These are phyloP conservation scores for Volucella bombylans DNA, from an alignment of 2,888 invertebrate genomes.

Conservation along the genomic window DNA sequence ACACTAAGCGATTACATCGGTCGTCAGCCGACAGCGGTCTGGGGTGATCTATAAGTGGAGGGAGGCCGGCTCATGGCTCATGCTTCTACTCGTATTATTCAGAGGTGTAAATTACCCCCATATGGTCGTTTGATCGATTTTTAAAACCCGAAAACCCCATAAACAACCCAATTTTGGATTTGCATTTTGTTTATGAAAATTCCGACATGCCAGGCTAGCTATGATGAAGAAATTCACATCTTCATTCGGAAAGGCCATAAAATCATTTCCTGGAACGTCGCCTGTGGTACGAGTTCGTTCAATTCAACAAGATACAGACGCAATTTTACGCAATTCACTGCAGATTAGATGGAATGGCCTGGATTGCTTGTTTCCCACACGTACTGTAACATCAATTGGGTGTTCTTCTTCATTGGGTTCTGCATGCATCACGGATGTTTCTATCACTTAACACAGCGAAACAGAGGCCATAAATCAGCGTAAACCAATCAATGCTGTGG, in stretches of 20 bases:
- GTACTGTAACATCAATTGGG: no score
- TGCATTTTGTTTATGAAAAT: constrained; percentile 48
- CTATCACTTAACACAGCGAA: constrained; percentile 29
- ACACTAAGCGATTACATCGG: constrained; percentile 48
- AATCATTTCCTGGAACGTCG: constrained; percentile 45
- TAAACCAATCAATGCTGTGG: constrained; percentile 31
- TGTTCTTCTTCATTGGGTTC: constrained; percentile 16
- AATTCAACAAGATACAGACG: background rate
- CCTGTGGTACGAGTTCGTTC: background rate
- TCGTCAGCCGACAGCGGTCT: constrained; percentile 13
- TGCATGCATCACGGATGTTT: constrained; percentile 34
- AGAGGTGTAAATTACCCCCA: constrained; percentile 46
- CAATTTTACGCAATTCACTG: constrained; percentile 52
- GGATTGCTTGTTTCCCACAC: constrained; percentile 40
- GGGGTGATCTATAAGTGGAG: no score
- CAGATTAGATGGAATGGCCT: constrained; percentile 51
- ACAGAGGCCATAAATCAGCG: constrained; percentile 48
- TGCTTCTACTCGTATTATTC: constrained; percentile 15
- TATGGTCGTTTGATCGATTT: constrained; percentile 46
- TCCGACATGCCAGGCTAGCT: constrained; percentile 2
- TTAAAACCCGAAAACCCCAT: constrained; percentile 20
- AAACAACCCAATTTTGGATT: constrained; percentile 42
- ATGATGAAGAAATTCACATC: constrained; percentile 24
- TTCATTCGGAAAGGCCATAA: constrained; percentile 41
- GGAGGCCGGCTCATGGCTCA: background rate